Evolutionary conservation across 2,113 vertebrate species (phyloP).

Genomic region (Cavia aperea): DNA sequence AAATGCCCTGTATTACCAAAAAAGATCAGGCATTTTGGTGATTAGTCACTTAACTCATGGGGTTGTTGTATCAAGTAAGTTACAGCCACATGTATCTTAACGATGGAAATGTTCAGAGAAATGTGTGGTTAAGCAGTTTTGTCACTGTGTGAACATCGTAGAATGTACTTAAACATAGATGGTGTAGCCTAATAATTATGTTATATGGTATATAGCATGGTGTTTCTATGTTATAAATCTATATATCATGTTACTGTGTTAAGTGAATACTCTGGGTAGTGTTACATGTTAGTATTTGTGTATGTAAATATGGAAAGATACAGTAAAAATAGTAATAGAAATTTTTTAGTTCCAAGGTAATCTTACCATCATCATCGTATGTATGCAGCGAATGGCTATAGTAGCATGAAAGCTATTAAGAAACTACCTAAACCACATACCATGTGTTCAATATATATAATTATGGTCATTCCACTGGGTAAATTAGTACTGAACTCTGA

Average conservation of each 20-base stretch:
- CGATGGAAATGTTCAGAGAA: not conserved
- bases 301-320: not conserved
- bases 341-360: not conserved
- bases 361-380: not conserved
- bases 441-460: not conserved
- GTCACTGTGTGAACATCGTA: not conserved
- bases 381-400: not conserved
- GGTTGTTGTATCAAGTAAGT: not conserved
- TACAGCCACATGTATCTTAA: not conserved
- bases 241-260: not conserved
- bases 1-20: not conserved
- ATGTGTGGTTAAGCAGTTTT: not conserved
- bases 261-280: not conserved
- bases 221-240: not conserved
- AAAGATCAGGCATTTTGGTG: not conserved
- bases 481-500: slow-evolving; percentile 2
- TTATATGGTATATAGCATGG: not conserved
- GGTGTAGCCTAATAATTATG: not conserved
- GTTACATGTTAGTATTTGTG: not conserved
- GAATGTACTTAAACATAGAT: not conserved
- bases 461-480: not conserved
- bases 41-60: not conserved
- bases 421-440: not conserved
- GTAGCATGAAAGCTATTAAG: slow-evolving; percentile 4
- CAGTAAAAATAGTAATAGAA: not conserved